A percentile compares a stretch with the other conserved stretches of the same genome.
phyloP scores from a whole-genome alignment of 2,888 invertebrate genomes.

The Erynnis tages region DNA sequence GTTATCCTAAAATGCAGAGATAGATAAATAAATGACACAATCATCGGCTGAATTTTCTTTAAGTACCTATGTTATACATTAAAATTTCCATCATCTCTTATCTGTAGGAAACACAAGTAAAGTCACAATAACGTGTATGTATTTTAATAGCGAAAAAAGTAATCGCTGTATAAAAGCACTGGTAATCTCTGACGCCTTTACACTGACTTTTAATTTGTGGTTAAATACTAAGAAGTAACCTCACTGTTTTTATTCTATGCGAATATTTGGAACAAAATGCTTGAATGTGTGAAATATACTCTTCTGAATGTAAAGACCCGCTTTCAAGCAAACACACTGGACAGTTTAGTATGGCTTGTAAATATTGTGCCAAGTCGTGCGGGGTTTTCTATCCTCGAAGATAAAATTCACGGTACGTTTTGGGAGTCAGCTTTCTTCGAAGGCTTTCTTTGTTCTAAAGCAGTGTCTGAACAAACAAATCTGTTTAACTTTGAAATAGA shows the following conservation, averaged over 20 bases:
- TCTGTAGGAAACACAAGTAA: not conserved
- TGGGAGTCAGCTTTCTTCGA: not conserved
- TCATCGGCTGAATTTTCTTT: no score
- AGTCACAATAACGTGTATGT: not conserved
- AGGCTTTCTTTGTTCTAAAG: not conserved
- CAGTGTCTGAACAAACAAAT: not conserved
- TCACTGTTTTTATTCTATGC: no score
- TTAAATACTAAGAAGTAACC: no score
- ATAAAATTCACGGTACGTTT: conserved; percentile 44
- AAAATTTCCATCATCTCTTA: no score
- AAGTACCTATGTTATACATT: no score
- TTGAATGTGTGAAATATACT: conserved; percentile 30
- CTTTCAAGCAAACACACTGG: conserved; percentile 43
- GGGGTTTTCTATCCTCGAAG: conserved; percentile 50
- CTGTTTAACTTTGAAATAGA: not conserved
- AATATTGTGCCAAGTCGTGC: conserved; percentile 47
- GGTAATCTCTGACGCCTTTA: not conserved
- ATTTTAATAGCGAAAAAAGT: not conserved
- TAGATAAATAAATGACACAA: no score
- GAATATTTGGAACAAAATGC: not conserved
- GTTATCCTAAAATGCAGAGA: no score
- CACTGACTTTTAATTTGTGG: not conserved
- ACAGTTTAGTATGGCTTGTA: conserved; percentile 52
- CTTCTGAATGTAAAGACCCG: conserved; percentile 35
- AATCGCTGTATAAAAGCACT: not conserved